Evolutionary conservation across 2,113 vertebrate genomes (phyloP).

Genomic region (Chamaea fasciata): DNA sequence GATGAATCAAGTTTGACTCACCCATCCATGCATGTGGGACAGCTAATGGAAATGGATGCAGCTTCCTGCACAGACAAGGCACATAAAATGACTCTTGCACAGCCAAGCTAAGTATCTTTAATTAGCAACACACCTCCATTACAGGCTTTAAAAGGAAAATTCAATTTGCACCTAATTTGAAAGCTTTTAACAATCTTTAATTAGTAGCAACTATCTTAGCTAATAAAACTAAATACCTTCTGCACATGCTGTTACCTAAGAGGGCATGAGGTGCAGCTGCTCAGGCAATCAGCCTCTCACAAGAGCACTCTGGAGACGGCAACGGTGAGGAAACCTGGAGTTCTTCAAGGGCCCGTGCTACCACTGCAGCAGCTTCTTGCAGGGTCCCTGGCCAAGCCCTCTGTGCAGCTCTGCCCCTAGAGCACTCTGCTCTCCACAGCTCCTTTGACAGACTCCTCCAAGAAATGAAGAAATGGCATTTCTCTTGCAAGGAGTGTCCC

Average conservation of each 20-base stretch:
- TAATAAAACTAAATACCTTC: not conserved
- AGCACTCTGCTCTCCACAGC: not conserved
- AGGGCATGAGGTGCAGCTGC: not conserved
- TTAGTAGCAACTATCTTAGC: not conserved
- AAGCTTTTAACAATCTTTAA: conserved; percentile 8
- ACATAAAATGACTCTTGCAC: not conserved
- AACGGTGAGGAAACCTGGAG: not conserved
- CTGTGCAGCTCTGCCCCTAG: not conserved
- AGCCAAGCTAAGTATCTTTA: not conserved
- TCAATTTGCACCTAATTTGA: not conserved
- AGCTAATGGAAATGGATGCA: not conserved
- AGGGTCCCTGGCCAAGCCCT: not conserved
- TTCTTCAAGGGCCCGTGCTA: not conserved
- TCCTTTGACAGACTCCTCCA: not conserved
- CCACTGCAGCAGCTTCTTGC: not conserved
- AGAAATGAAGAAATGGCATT: not conserved
- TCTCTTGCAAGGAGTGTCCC: not conserved
- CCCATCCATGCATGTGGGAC: not conserved
- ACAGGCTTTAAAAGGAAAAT: not conserved
- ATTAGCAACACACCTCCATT: not conserved
- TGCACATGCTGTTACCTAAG: not conserved
- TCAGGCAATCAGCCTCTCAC: not conserved
- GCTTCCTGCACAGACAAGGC: not conserved
- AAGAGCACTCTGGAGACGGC: not conserved
- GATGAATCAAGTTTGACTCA: not conserved